Base-by-base conservation (phyloP, 2,888 invertebrate genomes). In the Aleiodes alternator region DNA sequence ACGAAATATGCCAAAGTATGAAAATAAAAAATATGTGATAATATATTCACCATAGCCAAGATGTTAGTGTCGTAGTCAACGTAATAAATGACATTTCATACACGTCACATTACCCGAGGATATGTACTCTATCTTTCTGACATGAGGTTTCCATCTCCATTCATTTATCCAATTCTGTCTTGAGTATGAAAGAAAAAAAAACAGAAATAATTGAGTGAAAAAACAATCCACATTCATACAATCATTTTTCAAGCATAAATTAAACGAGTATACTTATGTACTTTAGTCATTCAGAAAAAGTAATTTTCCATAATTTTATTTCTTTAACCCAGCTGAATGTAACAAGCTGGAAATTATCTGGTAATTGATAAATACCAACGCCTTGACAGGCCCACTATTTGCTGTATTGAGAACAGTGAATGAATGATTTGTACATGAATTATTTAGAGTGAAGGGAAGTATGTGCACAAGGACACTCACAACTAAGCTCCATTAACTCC, bases 11-110 rank as follows among this genome's bases (percentile, higher is more conserved):
- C 48, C 64, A 64, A 43, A 64, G 64, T 64, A 64, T 64, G 64
- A 64, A 64, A 48, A 64, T 64, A 64, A 43, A 64, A 64, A 64
- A 48, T 23, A 23, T 43, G 11, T 8, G 64, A 43, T 16, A 64
- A 48, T 43, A 64, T 64, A 48, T 64, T 48, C 64, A 64, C 64
- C 43, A 64, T 48, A 64, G 64, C 64, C 64, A 64, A 64, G 64
- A 64, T 16, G 9, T 43, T 43, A 43, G 43, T 64, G 64, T 64
- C 48, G 16, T 0, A 16, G 14, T 14, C 16, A 48, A 1, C 9
- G 16, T 34, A 43, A 48, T 64, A 48, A 64, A 64, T 64, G 38
- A 64, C 23, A 11, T 16, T 43, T 23, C 43, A 64, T 16, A 64
- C 43, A 9, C 64, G 64, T 64, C 64, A 64, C 6, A 64, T n/a